These are phyloP conservation scores for Dermolepida albohirtum DNA, from an alignment of 2,888 invertebrate genomes.

Conservation along the genomic window DNA sequence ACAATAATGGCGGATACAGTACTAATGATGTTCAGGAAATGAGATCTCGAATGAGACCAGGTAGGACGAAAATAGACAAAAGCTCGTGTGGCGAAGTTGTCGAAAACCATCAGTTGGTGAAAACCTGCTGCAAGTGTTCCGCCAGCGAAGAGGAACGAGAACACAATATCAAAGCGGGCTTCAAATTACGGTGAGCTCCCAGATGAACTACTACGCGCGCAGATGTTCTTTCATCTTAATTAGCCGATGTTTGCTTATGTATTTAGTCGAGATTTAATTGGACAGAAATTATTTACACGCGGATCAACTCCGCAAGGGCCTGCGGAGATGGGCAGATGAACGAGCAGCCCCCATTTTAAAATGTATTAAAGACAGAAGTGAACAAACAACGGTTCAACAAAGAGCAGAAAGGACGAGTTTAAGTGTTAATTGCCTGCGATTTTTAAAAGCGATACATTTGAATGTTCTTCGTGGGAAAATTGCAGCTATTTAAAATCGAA, in stretches of 20 bases:
- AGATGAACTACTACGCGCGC: slow-evolving; percentile 42
- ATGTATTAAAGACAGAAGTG: slow-evolving; percentile 10
- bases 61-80: slow-evolving; percentile 39
- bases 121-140: slow-evolving; percentile 13
- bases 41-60: slow-evolving; percentile 42
- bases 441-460: slow-evolving; percentile 1
- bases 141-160: slow-evolving; percentile 19
- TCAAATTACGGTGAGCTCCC: slow-evolving; percentile 42
- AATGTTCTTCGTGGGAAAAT: too few relatives aligned
- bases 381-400: slow-evolving; percentile 2
- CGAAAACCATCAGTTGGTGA: slow-evolving; percentile 48
- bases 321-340: not conserved
- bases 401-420: slow-evolving; percentile 1
- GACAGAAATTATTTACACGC: slow-evolving; percentile 38
- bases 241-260: slow-evolving; percentile 41
- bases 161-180: slow-evolving; percentile 42
- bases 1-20: slow-evolving; percentile 50
- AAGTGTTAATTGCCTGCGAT: slow-evolving; percentile 17
- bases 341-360: slow-evolving; percentile 2
- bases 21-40: slow-evolving; percentile 51
- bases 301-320: slow-evolving; percentile 13
- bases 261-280: slow-evolving; percentile 39
- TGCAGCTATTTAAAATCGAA: too few relatives aligned
- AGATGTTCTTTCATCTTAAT: slow-evolving; percentile 47
- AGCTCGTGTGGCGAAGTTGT: slow-evolving; percentile 18